These are phyloP conservation scores for Aleiodes testaceus DNA, from an alignment of 2,888 invertebrate species.

Conservation along the genomic window DNA sequence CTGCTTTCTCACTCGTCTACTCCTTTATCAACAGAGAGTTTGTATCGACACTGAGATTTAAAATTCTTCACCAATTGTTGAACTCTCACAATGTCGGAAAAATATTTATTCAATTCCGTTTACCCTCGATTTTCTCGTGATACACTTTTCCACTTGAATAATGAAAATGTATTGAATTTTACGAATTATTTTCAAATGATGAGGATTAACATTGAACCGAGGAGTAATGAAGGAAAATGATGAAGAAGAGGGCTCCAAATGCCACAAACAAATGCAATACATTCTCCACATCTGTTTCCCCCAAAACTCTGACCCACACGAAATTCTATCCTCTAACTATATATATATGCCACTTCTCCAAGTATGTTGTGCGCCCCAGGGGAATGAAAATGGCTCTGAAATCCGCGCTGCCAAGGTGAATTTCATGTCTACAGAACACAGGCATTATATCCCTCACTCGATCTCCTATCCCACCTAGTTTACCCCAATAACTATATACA, in stretches of 20 bases:
- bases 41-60: conserved; percentile 60
- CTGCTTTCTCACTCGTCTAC: conserved; percentile 11
- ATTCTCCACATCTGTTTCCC: conserved; percentile 63
- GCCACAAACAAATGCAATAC: conserved; percentile 62
- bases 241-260: no score
- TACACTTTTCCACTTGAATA: conserved; percentile 26
- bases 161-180: background rate
- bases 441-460: conserved; percentile 2
- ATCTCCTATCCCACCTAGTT: background rate
- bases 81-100: conserved; percentile 61
- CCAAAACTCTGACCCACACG: conserved; percentile 56
- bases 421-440: conserved; percentile 19
- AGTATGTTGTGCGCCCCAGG: conserved; percentile 17
- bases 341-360: background rate
- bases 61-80: conserved; percentile 69
- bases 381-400: conserved; percentile 21
- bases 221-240: background rate
- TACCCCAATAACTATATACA: background rate
- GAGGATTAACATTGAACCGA: background rate
- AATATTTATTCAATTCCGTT: conserved; percentile 72
- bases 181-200: no score
- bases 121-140: conserved; percentile 53
- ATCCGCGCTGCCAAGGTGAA: conserved; percentile 23
- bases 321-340: conserved; percentile 48
- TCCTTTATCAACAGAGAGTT: conserved; percentile 51